phyloP scores from a whole-genome alignment of 2,888 invertebrate species.

The Thereva nobilitata region DNA sequence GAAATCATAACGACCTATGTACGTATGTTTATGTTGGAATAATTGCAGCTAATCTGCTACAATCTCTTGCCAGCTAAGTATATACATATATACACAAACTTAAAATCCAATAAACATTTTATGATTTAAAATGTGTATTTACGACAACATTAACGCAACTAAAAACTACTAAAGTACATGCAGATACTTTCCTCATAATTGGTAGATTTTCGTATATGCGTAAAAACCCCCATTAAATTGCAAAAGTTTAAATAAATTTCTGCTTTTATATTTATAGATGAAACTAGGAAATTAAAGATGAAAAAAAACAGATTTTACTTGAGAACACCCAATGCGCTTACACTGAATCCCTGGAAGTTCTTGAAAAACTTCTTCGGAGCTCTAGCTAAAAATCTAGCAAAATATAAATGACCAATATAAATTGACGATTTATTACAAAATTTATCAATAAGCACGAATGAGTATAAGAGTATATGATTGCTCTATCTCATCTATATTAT shows the following conservation, averaged over 20 bases:
- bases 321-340: conserved; percentile 1
- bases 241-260: neutral
- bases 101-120: too few relatives aligned
- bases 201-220: neutral
- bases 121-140: too few relatives aligned
- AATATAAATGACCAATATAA: conserved; percentile 38
- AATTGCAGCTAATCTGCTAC: too few relatives aligned
- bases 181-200: too few relatives aligned
- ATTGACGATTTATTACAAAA: conserved; percentile 29
- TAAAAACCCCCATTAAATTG: neutral
- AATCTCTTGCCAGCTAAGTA: too few relatives aligned
- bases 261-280: conserved; percentile 30
- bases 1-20: too few relatives aligned
- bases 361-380: conserved; percentile 6
- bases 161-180: too few relatives aligned
- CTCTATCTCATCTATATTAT: neutral
- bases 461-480: too few relatives aligned
- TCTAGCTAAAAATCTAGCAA: conserved; percentile 25
- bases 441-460: conserved; percentile 34
- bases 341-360: neutral
- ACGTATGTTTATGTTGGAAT: too few relatives aligned
- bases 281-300: conserved; percentile 3
- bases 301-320: conserved; percentile 13
- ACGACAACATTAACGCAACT: too few relatives aligned
- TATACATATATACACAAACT: too few relatives aligned